Evolutionary conservation across 1,140 invertebrate genomes (phyloP).

Genomic region (Drosophila setifemur): DNA sequence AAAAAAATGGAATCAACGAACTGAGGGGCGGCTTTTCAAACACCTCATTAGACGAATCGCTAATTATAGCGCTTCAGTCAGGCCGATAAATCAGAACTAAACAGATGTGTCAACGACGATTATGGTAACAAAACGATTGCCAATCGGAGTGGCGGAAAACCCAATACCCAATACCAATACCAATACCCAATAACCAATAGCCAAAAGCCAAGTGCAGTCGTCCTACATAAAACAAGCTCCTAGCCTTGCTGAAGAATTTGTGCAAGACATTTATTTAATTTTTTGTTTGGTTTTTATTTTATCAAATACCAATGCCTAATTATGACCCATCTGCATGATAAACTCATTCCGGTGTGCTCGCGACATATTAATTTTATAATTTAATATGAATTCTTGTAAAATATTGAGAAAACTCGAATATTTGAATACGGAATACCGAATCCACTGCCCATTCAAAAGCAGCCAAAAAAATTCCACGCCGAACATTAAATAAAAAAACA

Average conservation of each 20-base stretch:
- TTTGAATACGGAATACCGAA: conserved; percentile 50
- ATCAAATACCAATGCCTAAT: conserved; percentile 67
- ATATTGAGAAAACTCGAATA: conserved; percentile 73
- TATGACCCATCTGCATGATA: conserved; percentile 71
- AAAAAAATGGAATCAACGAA: not conserved
- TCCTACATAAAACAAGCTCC: conserved; percentile 67
- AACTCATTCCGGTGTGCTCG: conserved; percentile 58
- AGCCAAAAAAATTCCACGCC: conserved; percentile 64
- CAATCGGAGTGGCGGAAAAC: too few relatives aligned
- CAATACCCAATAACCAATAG: too few relatives aligned
- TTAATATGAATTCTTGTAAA: conserved; percentile 78
- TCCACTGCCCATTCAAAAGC: conserved; percentile 59
- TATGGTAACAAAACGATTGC: conserved; percentile 18
- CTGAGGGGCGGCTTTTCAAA: conserved; percentile 41
- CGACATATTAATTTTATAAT: conserved; percentile 76
- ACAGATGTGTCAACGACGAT: conserved; percentile 36
- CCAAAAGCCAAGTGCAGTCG: conserved; percentile 49
- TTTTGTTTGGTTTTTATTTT: too few relatives aligned
- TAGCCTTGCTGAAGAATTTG: conserved; percentile 73
- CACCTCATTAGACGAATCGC: conserved; percentile 11
- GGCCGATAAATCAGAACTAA: conserved; percentile 60
- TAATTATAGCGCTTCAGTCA: conserved; percentile 48
- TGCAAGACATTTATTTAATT: conserved; percentile 56
- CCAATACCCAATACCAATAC: too few relatives aligned
- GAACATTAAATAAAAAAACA: conserved; percentile 71